Conservation (phyloP, 2,113 vertebrate species). For the Rhinichthys klamathensis region DNA sequence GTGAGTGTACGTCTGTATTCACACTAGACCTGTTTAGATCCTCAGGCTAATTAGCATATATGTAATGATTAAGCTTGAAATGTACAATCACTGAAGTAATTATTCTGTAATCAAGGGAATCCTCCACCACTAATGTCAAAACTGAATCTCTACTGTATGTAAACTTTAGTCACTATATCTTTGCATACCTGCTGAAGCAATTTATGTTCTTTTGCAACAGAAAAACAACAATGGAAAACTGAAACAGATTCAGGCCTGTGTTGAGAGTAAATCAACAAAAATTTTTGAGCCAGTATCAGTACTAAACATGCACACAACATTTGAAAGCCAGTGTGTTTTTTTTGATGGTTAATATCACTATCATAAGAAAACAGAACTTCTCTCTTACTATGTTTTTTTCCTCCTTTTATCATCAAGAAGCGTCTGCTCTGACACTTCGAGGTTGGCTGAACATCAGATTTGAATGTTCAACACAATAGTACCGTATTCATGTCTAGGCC, state of each 20-base stretch:
- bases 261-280: background rate
- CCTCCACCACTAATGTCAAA: background rate
- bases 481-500: background rate
- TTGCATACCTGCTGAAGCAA: background rate
- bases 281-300: background rate
- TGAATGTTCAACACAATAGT: background rate
- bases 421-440: background rate
- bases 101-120: background rate
- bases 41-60: background rate
- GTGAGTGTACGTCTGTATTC: background rate
- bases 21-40: background rate
- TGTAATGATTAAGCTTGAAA: background rate
- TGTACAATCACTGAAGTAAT: background rate
- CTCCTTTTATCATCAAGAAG: background rate
- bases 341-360: constrained; percentile 18
- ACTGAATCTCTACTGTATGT: background rate
- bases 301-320: constrained; percentile 1
- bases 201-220: background rate
- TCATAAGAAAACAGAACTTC: constrained; percentile 35
- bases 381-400: background rate
- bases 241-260: background rate
- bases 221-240: background rate
- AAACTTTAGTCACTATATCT: background rate
- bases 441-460: constrained; percentile 7
- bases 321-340: constrained; percentile 23